phyloP scores from a whole-genome alignment of 2,113 vertebrate species.

The Phalacrocorax carbo region DNA sequence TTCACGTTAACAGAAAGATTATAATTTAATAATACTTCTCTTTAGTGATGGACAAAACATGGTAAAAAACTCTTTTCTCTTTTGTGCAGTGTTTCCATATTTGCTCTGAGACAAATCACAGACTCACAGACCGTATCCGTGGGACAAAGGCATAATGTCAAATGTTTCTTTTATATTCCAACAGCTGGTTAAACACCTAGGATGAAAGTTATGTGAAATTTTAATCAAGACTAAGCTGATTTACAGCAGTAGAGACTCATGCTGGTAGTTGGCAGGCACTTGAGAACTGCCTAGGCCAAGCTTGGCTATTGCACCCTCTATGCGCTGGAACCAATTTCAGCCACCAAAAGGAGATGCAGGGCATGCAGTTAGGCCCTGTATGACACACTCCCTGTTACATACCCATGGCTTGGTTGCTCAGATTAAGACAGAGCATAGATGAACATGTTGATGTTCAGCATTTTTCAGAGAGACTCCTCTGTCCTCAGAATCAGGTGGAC shows the following conservation, averaged over 20 bases:
- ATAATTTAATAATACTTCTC: not conserved
- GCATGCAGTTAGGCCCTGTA: not conserved
- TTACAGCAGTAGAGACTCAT: not conserved
- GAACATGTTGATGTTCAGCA: not conserved
- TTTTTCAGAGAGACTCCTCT: not conserved
- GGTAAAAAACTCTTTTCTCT: not conserved
- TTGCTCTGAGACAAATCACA: not conserved
- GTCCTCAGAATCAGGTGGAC: not conserved
- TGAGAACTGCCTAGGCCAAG: not conserved
- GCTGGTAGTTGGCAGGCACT: not conserved
- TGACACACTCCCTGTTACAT: not conserved
- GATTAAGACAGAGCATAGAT: not conserved
- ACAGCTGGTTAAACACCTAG: not conserved
- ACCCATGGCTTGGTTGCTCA: not conserved
- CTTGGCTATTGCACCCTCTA: not conserved
- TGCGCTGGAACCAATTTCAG: not conserved
- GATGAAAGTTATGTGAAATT: not conserved
- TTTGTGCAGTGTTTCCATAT: not conserved
- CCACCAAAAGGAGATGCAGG: not conserved
- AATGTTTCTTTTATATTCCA: not conserved
- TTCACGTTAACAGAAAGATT: not conserved
- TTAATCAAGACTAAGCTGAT: not conserved
- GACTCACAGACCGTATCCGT: rapidly evolving
- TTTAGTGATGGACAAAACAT: not conserved
- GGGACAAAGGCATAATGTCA: not conserved